Conservation (phyloP, 2,797 vertebrate species). For the Cyprinodon diabolis region DNA sequence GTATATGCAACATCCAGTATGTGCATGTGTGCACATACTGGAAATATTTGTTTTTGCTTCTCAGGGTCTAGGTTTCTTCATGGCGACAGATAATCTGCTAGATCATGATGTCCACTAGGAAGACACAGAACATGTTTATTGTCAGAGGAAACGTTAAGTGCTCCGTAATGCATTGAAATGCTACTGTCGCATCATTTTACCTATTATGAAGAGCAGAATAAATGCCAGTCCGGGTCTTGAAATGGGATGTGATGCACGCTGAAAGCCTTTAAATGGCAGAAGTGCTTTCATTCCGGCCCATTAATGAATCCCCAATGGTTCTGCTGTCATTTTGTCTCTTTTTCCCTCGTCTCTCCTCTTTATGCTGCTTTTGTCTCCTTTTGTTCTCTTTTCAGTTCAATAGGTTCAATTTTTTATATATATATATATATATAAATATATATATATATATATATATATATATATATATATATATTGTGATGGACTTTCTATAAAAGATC, state of each 20-base stretch:
- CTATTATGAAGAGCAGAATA: background rate
- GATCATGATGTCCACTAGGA: background rate
- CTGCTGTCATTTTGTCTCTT: constrained; percentile 7
- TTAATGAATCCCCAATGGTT: constrained; percentile 32
- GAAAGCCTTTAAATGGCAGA: constrained; percentile 39
- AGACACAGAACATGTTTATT: background rate
- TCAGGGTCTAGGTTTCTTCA: background rate
- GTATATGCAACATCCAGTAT: background rate
- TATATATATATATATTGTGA: background rate
- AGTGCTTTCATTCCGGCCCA: constrained; percentile 34
- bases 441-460: too few relatives aligned
- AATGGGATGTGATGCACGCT: constrained; percentile 10
- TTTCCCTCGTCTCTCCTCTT: background rate
- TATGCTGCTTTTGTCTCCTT: background rate
- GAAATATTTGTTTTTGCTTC: background rate
- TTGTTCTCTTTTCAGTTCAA: background rate
- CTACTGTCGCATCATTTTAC: background rate
- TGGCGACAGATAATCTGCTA: background rate
- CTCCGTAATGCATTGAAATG: background rate
- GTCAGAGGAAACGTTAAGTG: background rate
- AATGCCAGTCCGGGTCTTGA: constrained; percentile 1
- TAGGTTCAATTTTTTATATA: too few relatives aligned
- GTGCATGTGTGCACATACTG: background rate
- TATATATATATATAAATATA: too few relatives aligned
- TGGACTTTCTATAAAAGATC: background rate